Evolutionary conservation across 2,888 invertebrate genomes (phyloP).

Genomic region (Rhabditoides inermis): DNA sequence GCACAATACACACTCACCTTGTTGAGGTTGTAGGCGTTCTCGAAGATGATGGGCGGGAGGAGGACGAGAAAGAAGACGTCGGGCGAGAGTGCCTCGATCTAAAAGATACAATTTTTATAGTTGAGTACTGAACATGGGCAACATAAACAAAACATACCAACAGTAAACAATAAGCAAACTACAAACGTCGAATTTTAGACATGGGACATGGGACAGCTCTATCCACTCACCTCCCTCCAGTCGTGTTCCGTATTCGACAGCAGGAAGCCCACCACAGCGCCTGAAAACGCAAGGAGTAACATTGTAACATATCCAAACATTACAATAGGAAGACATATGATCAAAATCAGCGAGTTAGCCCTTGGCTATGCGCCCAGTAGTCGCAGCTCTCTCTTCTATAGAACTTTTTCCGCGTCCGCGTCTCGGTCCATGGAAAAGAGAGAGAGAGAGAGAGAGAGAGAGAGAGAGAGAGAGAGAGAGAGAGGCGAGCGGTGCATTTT

Average conservation of each 20-base stretch:
- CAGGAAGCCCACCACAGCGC: conserved; percentile 42
- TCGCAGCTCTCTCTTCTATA: not conserved
- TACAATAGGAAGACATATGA: not conserved
- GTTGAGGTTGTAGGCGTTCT: conserved; percentile 95
- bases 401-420: no score
- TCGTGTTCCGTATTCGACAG: conserved; percentile 41
- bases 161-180: no score
- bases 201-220: no score
- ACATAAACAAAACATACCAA: not conserved
- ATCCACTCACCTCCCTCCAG: conserved; percentile 47
- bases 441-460: no score
- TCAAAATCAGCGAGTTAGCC: not conserved
- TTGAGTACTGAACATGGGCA: not conserved
- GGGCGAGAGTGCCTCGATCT: conserved; percentile 89
- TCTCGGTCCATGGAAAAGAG: no score
- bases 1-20: conserved; percentile 68
- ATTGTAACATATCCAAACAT: not conserved
- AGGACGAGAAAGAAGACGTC: conserved; percentile 93
- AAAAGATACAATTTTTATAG: conserved; percentile 59
- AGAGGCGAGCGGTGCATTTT: no score
- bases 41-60: conserved; percentile 95
- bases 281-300: conserved; percentile 12
- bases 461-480: no score
- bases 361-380: not conserved
- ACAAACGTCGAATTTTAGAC: no score